A percentile compares a stretch with the other conserved stretches of the same genome.
Conservation (phyloP, 2,888 invertebrate species). For the Aphodius sticticus region DNA sequence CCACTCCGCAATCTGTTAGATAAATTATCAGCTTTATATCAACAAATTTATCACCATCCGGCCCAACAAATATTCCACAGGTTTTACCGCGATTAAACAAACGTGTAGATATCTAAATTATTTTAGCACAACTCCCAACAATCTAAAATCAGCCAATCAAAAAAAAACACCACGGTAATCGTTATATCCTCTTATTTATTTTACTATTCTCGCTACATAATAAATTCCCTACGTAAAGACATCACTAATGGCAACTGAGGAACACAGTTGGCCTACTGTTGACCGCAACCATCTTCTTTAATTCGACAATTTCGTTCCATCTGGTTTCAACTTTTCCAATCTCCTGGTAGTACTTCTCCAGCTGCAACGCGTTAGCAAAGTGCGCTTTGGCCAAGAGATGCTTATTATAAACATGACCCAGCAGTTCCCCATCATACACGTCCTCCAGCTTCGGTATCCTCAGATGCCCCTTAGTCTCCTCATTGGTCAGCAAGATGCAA, state of each 20-base stretch:
- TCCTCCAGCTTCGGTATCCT: constrained; percentile 69
- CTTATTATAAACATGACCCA: constrained; percentile 68
- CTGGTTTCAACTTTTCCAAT: constrained; percentile 43
- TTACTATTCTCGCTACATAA: not conserved
- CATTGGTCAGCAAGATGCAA: constrained; percentile 83
- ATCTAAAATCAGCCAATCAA: not conserved
- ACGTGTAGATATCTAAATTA: too few species aligned
- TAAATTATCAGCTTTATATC: too few species aligned
- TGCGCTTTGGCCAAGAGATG: constrained; percentile 73
- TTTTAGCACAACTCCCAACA: too few species aligned
- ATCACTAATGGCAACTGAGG: constrained; percentile 44
- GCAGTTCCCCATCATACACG: constrained; percentile 73
- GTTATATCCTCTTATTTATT: too few species aligned
- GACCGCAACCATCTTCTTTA: constrained; percentile 45
- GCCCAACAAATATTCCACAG: too few species aligned
- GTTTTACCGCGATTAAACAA: too few species aligned
- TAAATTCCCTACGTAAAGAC: not conserved
- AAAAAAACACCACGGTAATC: not conserved
- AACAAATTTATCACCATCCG: too few species aligned
- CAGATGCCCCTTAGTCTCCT: constrained; percentile 82
- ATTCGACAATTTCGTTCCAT: constrained; percentile 47
- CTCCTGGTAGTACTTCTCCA: constrained; percentile 53
- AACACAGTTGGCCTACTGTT: constrained; percentile 47
- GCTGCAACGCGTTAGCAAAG: constrained; percentile 63
- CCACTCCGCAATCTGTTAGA: too few species aligned